These are phyloP conservation scores for Trypoxylon attenuatum DNA, from an alignment of 2,888 invertebrate genomes.

Conservation along the genomic window DNA sequence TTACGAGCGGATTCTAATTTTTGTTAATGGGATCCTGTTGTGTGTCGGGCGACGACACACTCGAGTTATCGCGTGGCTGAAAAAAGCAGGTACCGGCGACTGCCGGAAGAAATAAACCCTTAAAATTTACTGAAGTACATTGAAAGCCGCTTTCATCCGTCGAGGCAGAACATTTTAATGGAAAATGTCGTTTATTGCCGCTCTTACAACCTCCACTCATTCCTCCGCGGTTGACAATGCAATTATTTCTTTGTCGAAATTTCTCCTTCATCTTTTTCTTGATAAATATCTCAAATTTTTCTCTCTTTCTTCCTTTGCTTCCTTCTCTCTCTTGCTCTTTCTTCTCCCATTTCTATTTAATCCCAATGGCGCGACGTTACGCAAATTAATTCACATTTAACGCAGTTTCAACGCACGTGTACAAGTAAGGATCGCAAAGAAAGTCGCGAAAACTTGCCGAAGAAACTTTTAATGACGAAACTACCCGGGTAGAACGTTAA, in stretches of 20 bases:
- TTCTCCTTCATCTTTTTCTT: too few species aligned
- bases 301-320: too few species aligned
- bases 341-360: too few species aligned
- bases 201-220: background rate
- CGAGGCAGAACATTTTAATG: conserved; percentile 47
- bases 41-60: conserved; percentile 3
- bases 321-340: too few species aligned
- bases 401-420: too few species aligned
- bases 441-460: background rate
- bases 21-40: background rate
- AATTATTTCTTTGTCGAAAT: conserved; percentile 20
- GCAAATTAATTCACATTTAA: too few species aligned
- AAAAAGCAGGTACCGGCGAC: conserved; percentile 15
- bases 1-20: conserved; percentile 2
- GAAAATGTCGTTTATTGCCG: conserved; percentile 39
- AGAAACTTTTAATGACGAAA: conserved; percentile 18
- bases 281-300: too few species aligned
- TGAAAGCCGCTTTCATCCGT: conserved; percentile 16
- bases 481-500: conserved; percentile 14
- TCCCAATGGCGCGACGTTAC: too few species aligned
- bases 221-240: conserved; percentile 21
- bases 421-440: background rate
- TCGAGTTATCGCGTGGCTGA: conserved; percentile 7
- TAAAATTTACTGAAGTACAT: conserved; percentile 43
- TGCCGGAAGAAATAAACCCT: conserved; percentile 21